Evolutionary conservation across 1,140 invertebrate genomes (phyloP).

Genomic region (Ridgeia piscesae): DNA sequence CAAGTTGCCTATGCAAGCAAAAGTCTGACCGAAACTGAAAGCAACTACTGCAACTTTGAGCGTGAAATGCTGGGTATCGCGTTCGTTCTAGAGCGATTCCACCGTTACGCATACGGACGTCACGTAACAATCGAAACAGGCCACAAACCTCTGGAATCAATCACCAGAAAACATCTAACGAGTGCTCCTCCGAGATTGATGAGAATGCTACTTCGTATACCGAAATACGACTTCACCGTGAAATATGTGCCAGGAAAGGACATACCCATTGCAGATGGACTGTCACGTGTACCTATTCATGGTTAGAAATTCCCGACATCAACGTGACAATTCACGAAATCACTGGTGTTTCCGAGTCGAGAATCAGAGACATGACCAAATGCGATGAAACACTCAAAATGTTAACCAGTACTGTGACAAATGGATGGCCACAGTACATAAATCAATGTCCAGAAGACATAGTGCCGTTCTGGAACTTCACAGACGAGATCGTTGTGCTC

Average conservation of each 20-base stretch:
- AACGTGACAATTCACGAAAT: no score
- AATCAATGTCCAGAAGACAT: constrained; percentile 3
- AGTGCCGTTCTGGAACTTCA: not conserved
- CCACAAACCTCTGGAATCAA: constrained; percentile 18
- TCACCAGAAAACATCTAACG: not conserved
- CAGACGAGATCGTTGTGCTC: not conserved
- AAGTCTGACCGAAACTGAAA: not conserved
- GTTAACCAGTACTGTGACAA: no score
- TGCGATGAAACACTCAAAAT: no score
- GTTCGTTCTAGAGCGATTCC: not conserved
- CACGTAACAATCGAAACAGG: not conserved
- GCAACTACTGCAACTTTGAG: not conserved
- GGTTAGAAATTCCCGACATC: no score
- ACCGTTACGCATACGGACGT: constrained; percentile 10
- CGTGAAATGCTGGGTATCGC: not conserved
- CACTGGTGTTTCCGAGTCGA: no score
- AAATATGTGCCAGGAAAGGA: constrained; percentile 8
- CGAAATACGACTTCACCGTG: not conserved
- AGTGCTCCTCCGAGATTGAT: constrained; percentile 5
- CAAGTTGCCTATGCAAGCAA: not conserved
- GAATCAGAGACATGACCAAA: no score
- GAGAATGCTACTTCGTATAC: constrained; percentile 6
- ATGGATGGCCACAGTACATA: constrained; percentile 5
- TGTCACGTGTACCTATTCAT: no score
- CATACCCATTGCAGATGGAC: constrained; percentile 10